Percentiles rank a stretch among this genome's conserved stretches.
phyloP scores from a whole-genome alignment of 2,113 vertebrate genomes.

The Emberiza fucata region DNA sequence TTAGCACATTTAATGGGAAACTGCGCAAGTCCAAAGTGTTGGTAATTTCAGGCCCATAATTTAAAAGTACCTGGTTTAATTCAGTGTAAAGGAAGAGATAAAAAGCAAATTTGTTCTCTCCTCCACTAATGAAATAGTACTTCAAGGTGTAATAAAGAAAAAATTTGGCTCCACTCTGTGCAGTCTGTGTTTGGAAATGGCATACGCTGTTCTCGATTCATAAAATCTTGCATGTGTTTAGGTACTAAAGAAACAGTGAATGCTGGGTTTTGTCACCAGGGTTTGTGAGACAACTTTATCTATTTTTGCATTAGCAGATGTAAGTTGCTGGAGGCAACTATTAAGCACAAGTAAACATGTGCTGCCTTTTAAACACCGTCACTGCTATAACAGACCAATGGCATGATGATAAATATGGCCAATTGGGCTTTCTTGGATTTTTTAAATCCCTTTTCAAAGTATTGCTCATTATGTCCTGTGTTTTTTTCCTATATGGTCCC shows the following conservation, averaged over 20 bases:
- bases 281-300: background rate
- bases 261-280: background rate
- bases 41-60: constrained; percentile 65
- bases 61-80: constrained; percentile 65
- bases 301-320: background rate
- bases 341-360: background rate
- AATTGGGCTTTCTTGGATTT: background rate
- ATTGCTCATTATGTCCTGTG: background rate
- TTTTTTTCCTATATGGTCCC: background rate
- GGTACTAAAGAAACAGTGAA: background rate
- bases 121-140: constrained; percentile 45
- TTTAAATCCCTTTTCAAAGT: background rate
- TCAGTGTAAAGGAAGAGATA: constrained; percentile 52
- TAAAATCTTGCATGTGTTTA: background rate
- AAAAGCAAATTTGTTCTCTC: constrained; percentile 65
- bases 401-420: background rate
- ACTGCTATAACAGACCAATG: background rate
- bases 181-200: background rate
- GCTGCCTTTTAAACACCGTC: background rate
- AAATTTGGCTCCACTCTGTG: background rate
- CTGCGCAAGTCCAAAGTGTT: constrained; percentile 45
- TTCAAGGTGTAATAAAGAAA: constrained; percentile 21
- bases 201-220: background rate
- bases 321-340: constrained; percentile 14
- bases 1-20: constrained; percentile 68